Evolutionary conservation across 2,113 vertebrate species (phyloP).

Genomic region (Alouatta palliata): DNA sequence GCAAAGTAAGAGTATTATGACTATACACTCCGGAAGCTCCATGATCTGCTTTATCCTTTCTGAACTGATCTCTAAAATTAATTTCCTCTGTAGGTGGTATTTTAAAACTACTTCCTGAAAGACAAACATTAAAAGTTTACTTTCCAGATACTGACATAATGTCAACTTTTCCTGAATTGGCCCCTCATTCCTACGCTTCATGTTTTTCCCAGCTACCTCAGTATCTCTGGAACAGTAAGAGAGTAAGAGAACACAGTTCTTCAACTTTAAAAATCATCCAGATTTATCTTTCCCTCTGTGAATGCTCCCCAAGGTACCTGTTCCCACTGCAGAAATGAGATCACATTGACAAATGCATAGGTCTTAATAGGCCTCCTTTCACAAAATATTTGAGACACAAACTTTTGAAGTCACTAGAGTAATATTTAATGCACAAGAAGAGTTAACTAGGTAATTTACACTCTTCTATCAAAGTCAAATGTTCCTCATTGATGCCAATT

Average conservation of each 20-base stretch:
- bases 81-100: neutral
- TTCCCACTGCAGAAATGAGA: neutral
- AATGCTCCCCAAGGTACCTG: neutral
- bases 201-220: neutral
- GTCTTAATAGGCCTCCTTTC: neutral
- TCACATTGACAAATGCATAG: neutral
- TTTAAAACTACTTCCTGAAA: conserved; percentile 8
- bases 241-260: neutral
- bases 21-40: neutral
- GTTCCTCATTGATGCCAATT: neutral
- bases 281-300: neutral
- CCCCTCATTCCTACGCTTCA: neutral
- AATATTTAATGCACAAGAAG: neutral
- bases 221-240: neutral
- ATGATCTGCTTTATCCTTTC: neutral
- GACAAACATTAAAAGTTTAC: neutral
- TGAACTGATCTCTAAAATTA: neutral
- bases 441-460: neutral
- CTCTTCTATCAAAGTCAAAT: neutral
- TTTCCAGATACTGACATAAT: neutral
- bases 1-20: neutral
- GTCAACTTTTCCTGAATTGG: neutral
- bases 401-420: neutral
- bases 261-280: neutral
- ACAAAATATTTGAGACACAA: neutral